Evolutionary conservation across 2,113 vertebrate genomes (phyloP).

Genomic region (Scopus umbretta): DNA sequence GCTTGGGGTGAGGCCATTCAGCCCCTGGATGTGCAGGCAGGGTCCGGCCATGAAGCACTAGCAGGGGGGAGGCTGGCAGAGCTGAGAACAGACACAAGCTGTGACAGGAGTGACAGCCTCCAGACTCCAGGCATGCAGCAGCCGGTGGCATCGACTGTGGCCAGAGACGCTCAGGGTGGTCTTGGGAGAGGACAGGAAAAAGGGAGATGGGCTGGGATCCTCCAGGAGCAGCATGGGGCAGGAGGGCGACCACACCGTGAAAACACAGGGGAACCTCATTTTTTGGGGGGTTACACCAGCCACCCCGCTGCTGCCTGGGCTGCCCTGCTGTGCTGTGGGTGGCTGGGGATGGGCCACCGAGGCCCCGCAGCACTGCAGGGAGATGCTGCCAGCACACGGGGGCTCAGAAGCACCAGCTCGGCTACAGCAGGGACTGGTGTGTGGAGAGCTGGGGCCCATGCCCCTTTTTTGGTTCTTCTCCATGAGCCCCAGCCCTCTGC

Average conservation of each 20-base stretch:
- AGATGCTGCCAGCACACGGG: accelerated
- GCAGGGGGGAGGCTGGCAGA: neutral
- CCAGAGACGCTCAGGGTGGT: neutral
- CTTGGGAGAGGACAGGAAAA: neutral
- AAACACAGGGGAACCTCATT: neutral
- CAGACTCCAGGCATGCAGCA: neutral
- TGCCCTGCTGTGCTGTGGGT: neutral
- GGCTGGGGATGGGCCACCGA: neutral
- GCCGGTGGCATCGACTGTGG: neutral
- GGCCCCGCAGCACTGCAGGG: accelerated
- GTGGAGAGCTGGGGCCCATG: neutral
- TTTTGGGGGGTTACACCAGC: neutral
- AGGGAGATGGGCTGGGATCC: neutral
- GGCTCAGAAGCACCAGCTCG: neutral
- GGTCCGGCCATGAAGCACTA: neutral
- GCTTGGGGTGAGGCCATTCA: neutral
- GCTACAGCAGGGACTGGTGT: neutral
- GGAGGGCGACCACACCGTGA: accelerated
- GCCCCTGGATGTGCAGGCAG: neutral
- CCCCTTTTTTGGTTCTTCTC: neutral
- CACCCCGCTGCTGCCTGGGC: accelerated
- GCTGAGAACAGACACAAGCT: neutral
- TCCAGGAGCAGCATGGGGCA: accelerated
- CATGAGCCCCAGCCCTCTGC: neutral
- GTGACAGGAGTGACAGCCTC: neutral